phyloP scores from a whole-genome alignment of 2,113 vertebrate species.

The Bothrops jararaca region DNA sequence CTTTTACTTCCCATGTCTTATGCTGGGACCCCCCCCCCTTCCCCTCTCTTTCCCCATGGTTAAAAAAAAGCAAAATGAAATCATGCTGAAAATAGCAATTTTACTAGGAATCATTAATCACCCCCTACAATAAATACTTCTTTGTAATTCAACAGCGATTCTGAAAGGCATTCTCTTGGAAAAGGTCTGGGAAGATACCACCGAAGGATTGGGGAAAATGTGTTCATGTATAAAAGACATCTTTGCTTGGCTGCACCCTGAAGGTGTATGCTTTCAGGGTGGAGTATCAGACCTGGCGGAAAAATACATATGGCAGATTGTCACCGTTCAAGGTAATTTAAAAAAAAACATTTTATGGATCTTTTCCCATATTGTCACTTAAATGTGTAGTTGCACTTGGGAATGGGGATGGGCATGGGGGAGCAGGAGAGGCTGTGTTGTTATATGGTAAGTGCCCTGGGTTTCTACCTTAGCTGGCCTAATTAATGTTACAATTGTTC shows the following conservation, averaged over 20 bases:
- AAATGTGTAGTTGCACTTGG: not conserved
- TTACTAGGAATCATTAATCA: conserved; percentile 82
- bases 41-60: conserved; percentile 59
- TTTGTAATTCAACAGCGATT: conserved; percentile 83
- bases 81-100: conserved; percentile 80
- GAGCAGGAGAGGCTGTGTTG: not conserved
- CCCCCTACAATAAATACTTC: conserved; percentile 83
- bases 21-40: conserved; percentile 50
- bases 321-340: conserved; percentile 73
- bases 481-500: conserved; percentile 58
- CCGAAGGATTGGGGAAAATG: conserved; percentile 72
- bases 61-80: conserved; percentile 65
- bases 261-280: conserved; percentile 64
- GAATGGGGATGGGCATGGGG: not conserved
- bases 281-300: conserved; percentile 60
- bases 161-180: conserved; percentile 82
- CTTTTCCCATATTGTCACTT: not conserved
- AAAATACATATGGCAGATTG: conserved; percentile 68
- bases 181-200: conserved; percentile 73
- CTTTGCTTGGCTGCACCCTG: conserved; percentile 66
- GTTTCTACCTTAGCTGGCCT: not conserved
- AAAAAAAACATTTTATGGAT: not conserved
- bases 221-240: conserved; percentile 68
- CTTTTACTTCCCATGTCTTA: conserved; percentile 49
- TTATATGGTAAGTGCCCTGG: conserved; percentile 5